Conservation (phyloP, 2,888 invertebrate genomes). For the Sialis lutaria region DNA sequence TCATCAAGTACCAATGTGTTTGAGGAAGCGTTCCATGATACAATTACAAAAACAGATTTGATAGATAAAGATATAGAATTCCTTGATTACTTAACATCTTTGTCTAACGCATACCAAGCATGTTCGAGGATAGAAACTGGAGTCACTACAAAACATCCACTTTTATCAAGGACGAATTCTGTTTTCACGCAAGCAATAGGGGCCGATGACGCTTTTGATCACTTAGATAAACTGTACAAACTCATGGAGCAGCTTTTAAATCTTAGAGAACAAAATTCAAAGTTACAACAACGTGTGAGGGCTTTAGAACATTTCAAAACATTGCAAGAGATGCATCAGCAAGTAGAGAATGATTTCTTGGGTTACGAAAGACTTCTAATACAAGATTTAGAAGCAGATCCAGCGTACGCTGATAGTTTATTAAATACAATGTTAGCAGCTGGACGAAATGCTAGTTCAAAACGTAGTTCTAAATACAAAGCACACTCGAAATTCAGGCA, state of each 20-base stretch:
- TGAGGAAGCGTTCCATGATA: slow-evolving; percentile 2
- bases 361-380: slow-evolving; percentile 28
- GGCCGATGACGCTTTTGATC: slow-evolving; percentile 52
- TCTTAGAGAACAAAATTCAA: slow-evolving; percentile 52
- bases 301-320: slow-evolving; percentile 56
- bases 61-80: slow-evolving; percentile 24
- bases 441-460: slow-evolving; percentile 30
- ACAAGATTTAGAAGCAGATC: slow-evolving; percentile 41
- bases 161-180: slow-evolving; percentile 34
- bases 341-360: slow-evolving; percentile 18
- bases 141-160: slow-evolving; percentile 14
- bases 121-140: slow-evolving; percentile 5
- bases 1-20: not conserved
- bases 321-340: slow-evolving; percentile 39
- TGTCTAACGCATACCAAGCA: slow-evolving; percentile 17
- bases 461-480: slow-evolving; percentile 18
- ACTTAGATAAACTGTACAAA: slow-evolving; percentile 59
- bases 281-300: slow-evolving; percentile 45
- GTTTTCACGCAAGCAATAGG: slow-evolving; percentile 37
- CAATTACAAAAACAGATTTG: slow-evolving; percentile 8
- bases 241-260: slow-evolving; percentile 60
- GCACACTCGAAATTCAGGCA: slow-evolving; percentile 22
- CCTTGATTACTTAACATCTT: slow-evolving; percentile 26
- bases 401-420: slow-evolving; percentile 40
- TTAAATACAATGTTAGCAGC: slow-evolving; percentile 44